These are phyloP conservation scores for Hafferia zeledoni DNA, from an alignment of 2,797 vertebrate species.

Conservation along the genomic window DNA sequence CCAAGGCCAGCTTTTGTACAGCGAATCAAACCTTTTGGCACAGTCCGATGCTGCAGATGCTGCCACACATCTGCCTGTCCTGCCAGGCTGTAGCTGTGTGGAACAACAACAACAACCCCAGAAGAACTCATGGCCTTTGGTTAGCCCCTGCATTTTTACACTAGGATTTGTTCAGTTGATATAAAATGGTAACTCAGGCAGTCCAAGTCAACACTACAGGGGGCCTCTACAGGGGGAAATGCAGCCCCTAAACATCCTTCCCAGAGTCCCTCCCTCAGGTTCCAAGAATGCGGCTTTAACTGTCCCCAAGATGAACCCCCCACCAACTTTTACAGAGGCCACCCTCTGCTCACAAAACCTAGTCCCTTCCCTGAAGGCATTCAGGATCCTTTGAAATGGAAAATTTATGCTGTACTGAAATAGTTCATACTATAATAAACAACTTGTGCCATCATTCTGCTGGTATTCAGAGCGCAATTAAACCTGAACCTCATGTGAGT, in stretches of 20 bases:
- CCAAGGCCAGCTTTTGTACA: rapidly evolving
- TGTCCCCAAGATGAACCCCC: background rate
- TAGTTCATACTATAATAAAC: constrained; percentile 23
- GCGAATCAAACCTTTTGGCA: background rate
- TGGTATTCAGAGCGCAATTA: background rate
- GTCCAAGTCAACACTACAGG: background rate
- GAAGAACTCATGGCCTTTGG: background rate
- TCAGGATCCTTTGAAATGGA: constrained; percentile 31
- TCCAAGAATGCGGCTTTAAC: background rate
- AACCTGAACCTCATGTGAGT: background rate
- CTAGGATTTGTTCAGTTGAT: background rate
- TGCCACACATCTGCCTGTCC: background rate
- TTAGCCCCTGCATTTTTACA: background rate
- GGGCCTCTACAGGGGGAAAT: background rate
- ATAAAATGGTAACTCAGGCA: constrained; percentile 5
- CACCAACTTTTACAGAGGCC: background rate
- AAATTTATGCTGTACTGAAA: constrained; percentile 50
- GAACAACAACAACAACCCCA: background rate
- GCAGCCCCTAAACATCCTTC: background rate
- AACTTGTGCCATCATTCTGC: constrained; percentile 43
- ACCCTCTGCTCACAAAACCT: background rate
- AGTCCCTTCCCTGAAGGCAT: constrained; percentile 1
- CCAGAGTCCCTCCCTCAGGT: background rate
- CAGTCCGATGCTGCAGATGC: background rate
- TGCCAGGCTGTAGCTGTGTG: background rate